phyloP scores from a whole-genome alignment of 2,797 vertebrate genomes.

The Benthosema pterotum region DNA sequence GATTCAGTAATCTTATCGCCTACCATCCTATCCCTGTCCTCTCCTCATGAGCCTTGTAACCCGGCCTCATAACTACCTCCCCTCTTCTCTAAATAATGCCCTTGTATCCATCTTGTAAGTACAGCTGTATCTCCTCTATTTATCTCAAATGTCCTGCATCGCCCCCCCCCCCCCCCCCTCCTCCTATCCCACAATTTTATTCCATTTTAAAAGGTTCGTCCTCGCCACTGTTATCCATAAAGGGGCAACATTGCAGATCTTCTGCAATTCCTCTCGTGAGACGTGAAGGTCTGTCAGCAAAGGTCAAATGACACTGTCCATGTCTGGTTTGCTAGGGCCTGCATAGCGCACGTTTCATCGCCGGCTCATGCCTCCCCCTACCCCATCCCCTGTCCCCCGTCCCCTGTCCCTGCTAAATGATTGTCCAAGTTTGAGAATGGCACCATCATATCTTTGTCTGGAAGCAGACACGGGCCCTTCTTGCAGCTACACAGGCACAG shows the following conservation, averaged over 20 bases:
- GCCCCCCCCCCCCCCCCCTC: conserved; percentile 32
- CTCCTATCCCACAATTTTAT: conserved; percentile 30
- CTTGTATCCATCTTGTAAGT: conserved; percentile 67
- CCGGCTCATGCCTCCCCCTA: too few relatives aligned
- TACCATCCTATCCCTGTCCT: conserved; percentile 69
- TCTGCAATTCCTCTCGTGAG: too few relatives aligned
- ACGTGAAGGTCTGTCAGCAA: too few relatives aligned
- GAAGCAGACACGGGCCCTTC: too few relatives aligned
- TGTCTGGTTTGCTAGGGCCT: too few relatives aligned
- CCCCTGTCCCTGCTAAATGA: too few relatives aligned
- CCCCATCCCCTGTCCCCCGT: too few relatives aligned
- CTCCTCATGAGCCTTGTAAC: conserved; percentile 73
- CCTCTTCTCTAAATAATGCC: conserved; percentile 64
- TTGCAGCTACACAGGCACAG: too few relatives aligned
- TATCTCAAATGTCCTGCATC: conserved; percentile 65
- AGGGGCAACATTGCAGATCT: conserved; percentile 19
- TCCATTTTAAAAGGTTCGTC: conserved; percentile 47
- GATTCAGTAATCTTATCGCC: conserved; percentile 64
- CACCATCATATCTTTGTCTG: too few relatives aligned
- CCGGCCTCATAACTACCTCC: conserved; percentile 75
- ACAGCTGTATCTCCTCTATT: conserved; percentile 65
- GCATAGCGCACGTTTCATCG: too few relatives aligned
- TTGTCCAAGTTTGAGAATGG: too few relatives aligned
- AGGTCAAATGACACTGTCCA: too few relatives aligned
- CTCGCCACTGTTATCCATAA: conserved; percentile 25